Evolutionary conservation across 2,888 invertebrate species (phyloP).

Genomic region (Holacanthella duospinosa): DNA sequence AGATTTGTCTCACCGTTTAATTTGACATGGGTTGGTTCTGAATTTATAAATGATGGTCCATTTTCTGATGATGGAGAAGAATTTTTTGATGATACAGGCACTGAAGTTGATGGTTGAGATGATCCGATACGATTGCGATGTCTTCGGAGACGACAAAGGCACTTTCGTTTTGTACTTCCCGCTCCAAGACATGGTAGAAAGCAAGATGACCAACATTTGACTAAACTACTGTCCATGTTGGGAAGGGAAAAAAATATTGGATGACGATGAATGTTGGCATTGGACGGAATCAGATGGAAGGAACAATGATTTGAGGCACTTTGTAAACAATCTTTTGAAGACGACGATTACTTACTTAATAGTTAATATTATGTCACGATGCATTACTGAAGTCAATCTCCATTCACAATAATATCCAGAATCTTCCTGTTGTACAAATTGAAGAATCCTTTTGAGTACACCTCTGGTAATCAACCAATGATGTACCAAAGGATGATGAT

Average conservation of each 20-base stretch:
- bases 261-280: background rate
- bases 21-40: background rate
- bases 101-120: background rate
- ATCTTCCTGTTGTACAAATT: too few species aligned
- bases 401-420: too few species aligned
- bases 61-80: background rate
- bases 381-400: background rate
- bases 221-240: background rate
- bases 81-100: background rate
- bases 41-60: background rate
- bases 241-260: background rate
- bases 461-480: too few species aligned
- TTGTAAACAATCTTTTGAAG: background rate
- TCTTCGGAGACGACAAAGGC: background rate
- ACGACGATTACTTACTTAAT: background rate
- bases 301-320: too few species aligned
- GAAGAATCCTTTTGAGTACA: too few species aligned
- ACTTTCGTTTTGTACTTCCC: background rate
- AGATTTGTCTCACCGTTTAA: constrained; percentile 7
- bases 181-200: background rate
- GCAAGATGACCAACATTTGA: background rate
- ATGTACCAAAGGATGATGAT: too few species aligned
- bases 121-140: background rate
- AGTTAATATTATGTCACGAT: background rate
- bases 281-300: background rate